Evolutionary conservation across 2,888 invertebrate genomes (phyloP), one percentile per base, ranked within the genome.

Genomic region (Drosophila prolongata): DNA sequence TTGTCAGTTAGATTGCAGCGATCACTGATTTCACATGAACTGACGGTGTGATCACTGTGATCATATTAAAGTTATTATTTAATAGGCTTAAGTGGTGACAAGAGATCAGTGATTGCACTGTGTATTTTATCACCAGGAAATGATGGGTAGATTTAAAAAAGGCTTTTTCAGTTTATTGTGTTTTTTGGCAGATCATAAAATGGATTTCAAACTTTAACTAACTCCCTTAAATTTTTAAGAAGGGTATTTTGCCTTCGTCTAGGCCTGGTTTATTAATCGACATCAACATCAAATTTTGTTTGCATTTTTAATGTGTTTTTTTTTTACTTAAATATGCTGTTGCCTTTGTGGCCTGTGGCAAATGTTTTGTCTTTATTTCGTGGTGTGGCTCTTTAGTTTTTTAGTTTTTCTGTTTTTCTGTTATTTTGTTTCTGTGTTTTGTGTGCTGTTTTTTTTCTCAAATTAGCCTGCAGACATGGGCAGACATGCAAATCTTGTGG

Each of bases 401-500:
- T 30, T 13, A 10, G 27, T 19, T 50, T 59, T 70, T 58, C 40
- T 30, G 38, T 24, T 57, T 59, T 35, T 69, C 30, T 67, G 38
- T 40, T 49, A 43, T 49, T 56, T 57, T 57, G 44, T 38, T 57
- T 27, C 16, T 54, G 49, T 43, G 13, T 24, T 19, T 62, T 5
- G 24, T 56, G 11, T 47, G 10, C 62, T 57, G 24, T 55, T 59
- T 52, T 65, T 65, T 66, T 44, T 57, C 57, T 43, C 60, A 74
- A 75, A 75, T 75, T 75, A 64, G 75, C 76, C 61, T 44, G 58
- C 76, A 74, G 76, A 76, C 76, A 74, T 70, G 58, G 46, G 46
- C 74, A 55, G 72, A 76, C 73, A 77, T 77, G 77, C 77, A 67
- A 77, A 66, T 60, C 72, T 49, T 74, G 43, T 55, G 61, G 44